A percentile compares a stretch with the other conserved stretches of the same genome.
Evolutionary conservation across 2,797 vertebrate species (phyloP).

Genomic region (Sebastiscus albofasciatus): DNA sequence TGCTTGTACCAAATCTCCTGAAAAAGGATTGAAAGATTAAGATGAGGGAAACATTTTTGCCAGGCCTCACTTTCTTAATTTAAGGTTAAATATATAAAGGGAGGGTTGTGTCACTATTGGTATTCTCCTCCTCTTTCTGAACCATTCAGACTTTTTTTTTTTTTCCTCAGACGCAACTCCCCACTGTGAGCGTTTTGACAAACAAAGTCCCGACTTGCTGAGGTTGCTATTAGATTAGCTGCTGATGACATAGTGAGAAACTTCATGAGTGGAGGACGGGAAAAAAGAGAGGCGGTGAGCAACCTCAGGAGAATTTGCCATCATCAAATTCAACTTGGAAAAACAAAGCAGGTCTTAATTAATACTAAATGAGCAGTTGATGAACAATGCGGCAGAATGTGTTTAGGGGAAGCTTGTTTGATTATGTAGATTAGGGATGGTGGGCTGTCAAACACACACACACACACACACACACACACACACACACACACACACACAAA

Average conservation of each 20-base stretch:
- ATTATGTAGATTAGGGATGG: slow-evolving; percentile 40
- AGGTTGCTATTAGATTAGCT: slow-evolving; percentile 19
- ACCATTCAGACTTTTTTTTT: background rate
- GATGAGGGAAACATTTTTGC: background rate
- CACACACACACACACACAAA: slow-evolving; percentile 21
- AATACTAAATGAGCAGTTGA: slow-evolving; percentile 54
- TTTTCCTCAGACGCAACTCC: background rate
- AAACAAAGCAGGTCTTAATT: slow-evolving; percentile 53
- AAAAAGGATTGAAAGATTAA: slow-evolving; percentile 1
- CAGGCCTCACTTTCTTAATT: background rate
- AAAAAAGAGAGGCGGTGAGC: background rate
- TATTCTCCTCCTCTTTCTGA: background rate
- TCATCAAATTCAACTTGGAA: slow-evolving; percentile 36
- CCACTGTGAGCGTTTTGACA: background rate
- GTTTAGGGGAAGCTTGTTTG: slow-evolving; percentile 47
- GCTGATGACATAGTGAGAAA: slow-evolving; percentile 40
- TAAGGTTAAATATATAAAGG: background rate
- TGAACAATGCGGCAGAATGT: slow-evolving; percentile 39
- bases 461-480: slow-evolving; percentile 28
- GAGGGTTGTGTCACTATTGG: background rate
- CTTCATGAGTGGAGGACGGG: background rate
- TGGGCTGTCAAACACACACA: slow-evolving; percentile 14
- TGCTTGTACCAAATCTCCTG: background rate
- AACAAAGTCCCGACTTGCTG: slow-evolving; percentile 24
- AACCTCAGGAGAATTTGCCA: slow-evolving; percentile 15